phyloP scores from a whole-genome alignment of 2,888 invertebrate species.

The Drosophila nr. fundita region DNA sequence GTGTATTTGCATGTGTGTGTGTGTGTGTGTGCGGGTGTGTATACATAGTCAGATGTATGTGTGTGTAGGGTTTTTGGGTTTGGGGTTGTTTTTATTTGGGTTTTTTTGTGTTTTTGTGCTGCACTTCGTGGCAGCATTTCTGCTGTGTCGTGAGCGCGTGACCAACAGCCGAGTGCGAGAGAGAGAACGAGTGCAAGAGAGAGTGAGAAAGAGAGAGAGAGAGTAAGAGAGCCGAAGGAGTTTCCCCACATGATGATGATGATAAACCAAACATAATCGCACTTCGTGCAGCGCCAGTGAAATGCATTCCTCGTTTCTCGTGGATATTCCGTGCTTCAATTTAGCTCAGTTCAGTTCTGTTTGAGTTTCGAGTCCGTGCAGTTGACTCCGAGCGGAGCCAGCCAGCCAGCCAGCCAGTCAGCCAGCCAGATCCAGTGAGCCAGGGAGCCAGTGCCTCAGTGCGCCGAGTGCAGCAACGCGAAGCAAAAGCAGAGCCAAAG shows the following conservation, averaged over 20 bases:
- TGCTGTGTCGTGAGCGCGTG: slow-evolving; percentile 60
- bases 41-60: background rate
- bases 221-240: slow-evolving; percentile 63
- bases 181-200: slow-evolving; percentile 25
- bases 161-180: slow-evolving; percentile 47
- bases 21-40: background rate
- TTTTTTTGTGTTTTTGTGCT: slow-evolving; percentile 27
- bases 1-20: no score
- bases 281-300: slow-evolving; percentile 59
- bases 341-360: slow-evolving; percentile 74
- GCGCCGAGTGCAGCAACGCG: slow-evolving; percentile 49
- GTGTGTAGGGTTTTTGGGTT: slow-evolving; percentile 1
- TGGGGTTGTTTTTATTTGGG: slow-evolving; percentile 47
- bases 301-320: slow-evolving; percentile 60
- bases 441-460: slow-evolving; percentile 36
- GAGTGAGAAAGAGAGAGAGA: slow-evolving; percentile 20
- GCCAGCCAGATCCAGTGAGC: slow-evolving; percentile 13
- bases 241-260: slow-evolving; percentile 52
- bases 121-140: slow-evolving; percentile 60
- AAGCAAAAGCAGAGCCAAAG: slow-evolving; percentile 26
- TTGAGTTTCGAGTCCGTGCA: slow-evolving; percentile 80
- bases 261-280: slow-evolving; percentile 65
- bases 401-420: slow-evolving; percentile 17
- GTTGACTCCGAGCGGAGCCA: slow-evolving; percentile 63
- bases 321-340: slow-evolving; percentile 14